These are phyloP conservation scores for Ptilodon capucinus DNA, from an alignment of 2,888 invertebrate genomes.

Conservation along the genomic window DNA sequence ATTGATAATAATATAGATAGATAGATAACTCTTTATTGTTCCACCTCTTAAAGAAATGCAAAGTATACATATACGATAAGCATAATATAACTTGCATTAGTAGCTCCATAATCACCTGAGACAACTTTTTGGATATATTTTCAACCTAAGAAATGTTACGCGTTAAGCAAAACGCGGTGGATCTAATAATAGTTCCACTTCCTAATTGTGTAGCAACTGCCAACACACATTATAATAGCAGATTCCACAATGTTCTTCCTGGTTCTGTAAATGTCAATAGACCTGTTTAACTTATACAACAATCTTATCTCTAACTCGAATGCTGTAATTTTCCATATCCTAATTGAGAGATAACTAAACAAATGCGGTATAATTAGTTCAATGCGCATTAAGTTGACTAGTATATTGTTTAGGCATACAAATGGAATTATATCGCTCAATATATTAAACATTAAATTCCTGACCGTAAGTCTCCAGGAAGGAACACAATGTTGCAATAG, in stretches of 20 bases:
- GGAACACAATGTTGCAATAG: conserved; percentile 15
- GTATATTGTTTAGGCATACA: neutral
- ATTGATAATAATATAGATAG: no score
- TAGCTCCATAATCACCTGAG: no score
- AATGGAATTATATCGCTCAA: neutral
- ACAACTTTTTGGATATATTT: no score
- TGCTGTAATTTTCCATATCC: conserved; percentile 36
- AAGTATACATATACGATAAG: no score
- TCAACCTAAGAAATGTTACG: no score
- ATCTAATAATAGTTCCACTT: no score
- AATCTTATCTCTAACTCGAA: conserved; percentile 15
- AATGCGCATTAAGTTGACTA: neutral
- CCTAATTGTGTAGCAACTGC: no score
- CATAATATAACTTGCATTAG: no score
- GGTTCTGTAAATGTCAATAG: conserved; percentile 11
- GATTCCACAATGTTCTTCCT: conserved; percentile 4
- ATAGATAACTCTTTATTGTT: no score
- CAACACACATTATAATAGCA: neutral
- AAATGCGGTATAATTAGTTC: conserved; percentile 2
- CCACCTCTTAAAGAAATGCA: no score
- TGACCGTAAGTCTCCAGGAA: neutral
- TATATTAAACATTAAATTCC: neutral
- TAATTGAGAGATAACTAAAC: conserved; percentile 14
- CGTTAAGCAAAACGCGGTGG: no score
- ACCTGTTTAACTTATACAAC: conserved; percentile 6